Evolutionary conservation across 2,888 invertebrate species (phyloP).

Genomic region (Melanostoma scalare): DNA sequence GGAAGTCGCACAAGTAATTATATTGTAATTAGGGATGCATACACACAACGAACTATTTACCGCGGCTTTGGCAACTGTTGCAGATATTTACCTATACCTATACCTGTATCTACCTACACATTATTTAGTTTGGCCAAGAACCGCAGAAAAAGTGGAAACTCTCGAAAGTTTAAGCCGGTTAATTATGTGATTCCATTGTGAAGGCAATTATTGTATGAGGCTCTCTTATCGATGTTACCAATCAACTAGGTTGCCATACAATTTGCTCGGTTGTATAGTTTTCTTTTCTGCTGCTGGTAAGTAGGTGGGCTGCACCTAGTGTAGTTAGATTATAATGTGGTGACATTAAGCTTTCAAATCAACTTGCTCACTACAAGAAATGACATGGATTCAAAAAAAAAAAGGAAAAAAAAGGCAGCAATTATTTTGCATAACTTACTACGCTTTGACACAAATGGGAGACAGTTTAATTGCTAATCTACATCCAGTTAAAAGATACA

Average conservation of each 20-base stretch:
- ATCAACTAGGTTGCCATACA: conserved; percentile 64
- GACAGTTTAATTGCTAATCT: conserved; percentile 29
- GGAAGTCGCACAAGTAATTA: conserved; percentile 80
- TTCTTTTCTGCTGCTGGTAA: conserved; percentile 46
- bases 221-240: conserved; percentile 69
- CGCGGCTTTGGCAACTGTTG: conserved; percentile 52
- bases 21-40: conserved; percentile 82
- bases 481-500: no score
- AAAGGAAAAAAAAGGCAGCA: conserved; percentile 10
- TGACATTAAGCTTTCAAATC: conserved; percentile 70
- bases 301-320: conserved; percentile 70
- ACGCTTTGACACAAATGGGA: conserved; percentile 33
- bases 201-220: conserved; percentile 49
- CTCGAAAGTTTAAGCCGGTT: conserved; percentile 61
- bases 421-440: conserved; percentile 55
- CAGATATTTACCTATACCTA: conserved; percentile 45
- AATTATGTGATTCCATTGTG: conserved; percentile 71
- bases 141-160: conserved; percentile 55
- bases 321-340: conserved; percentile 70
- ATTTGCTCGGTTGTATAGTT: conserved; percentile 42
- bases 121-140: conserved; percentile 28
- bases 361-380: conserved; percentile 15
- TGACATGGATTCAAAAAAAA: conserved; percentile 41
- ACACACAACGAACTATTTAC: conserved; percentile 60
- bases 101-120: not conserved